Conservation (phyloP, 2,888 invertebrate species). For the Troglohyphantes excavatus region DNA sequence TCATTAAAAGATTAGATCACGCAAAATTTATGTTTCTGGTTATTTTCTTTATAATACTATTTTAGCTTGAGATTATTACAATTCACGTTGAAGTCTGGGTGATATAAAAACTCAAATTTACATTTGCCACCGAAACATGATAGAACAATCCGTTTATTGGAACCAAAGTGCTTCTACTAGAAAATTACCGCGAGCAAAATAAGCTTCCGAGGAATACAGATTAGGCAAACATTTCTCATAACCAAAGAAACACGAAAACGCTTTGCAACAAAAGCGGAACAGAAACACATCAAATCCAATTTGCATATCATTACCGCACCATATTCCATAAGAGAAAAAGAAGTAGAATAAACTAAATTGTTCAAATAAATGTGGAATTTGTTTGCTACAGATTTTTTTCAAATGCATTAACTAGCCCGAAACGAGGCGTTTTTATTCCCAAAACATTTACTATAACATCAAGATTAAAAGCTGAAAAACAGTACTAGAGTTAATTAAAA, state of each 20-base stretch:
- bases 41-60: too few relatives aligned
- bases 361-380: background rate
- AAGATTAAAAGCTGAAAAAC: too few relatives aligned
- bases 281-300: constrained; percentile 38
- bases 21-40: too few relatives aligned
- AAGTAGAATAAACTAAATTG: background rate
- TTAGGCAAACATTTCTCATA: constrained; percentile 24
- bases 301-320: constrained; percentile 43
- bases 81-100: too few relatives aligned
- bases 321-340: background rate
- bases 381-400: background rate
- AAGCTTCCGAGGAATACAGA: constrained; percentile 1
- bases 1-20: too few relatives aligned
- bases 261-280: background rate
- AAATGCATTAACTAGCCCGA: too few relatives aligned
- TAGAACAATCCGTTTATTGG: background rate
- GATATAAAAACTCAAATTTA: too few relatives aligned
- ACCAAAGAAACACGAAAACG: background rate
- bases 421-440: too few relatives aligned
- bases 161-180: constrained; percentile 6
- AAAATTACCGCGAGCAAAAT: constrained; percentile 6
- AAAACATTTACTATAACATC: background rate
- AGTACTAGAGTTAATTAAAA: too few relatives aligned
- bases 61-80: too few relatives aligned
- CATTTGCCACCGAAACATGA: too few relatives aligned